phyloP scores from a whole-genome alignment of 2,888 invertebrate species.

The Megastigmus dorsalis region DNA sequence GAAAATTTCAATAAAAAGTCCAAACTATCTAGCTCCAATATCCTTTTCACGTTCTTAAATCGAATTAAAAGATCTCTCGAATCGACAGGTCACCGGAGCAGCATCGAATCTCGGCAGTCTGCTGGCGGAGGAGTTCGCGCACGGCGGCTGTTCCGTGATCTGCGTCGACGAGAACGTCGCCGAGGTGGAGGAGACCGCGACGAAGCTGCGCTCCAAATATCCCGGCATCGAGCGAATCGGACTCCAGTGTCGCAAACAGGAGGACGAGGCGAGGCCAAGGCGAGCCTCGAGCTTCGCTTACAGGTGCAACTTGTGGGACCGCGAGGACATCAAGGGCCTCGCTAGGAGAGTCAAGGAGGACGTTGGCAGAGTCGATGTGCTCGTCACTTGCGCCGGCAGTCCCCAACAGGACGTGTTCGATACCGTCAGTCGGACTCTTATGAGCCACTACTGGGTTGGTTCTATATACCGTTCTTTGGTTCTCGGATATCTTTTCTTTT shows the following conservation, averaged over 20 bases:
- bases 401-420: slow-evolving; percentile 64
- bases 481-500: no score
- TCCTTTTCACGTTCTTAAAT: no score
- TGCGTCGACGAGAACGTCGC: slow-evolving; percentile 64
- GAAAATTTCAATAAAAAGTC: no score
- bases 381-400: slow-evolving; percentile 66
- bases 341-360: slow-evolving; percentile 65
- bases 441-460: slow-evolving; percentile 70
- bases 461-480: no score
- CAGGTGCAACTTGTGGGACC: slow-evolving; percentile 64
- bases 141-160: slow-evolving; percentile 65
- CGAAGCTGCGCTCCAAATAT: slow-evolving; percentile 55
- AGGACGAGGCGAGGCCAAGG: not conserved
- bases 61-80: no score
- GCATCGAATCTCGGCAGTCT: slow-evolving; percentile 64
- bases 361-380: slow-evolving; percentile 65
- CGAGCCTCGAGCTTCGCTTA: slow-evolving; percentile 59
- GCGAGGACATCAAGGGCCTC: slow-evolving; percentile 61
- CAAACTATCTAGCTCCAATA: no score
- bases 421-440: slow-evolving; percentile 65
- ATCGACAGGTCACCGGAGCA: slow-evolving; percentile 67
- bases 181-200: slow-evolving; percentile 56
- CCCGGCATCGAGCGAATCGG: slow-evolving; percentile 33
- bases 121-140: slow-evolving; percentile 67
- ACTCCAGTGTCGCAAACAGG: slow-evolving; percentile 55